Evolutionary conservation across 2,888 invertebrate genomes (phyloP), one percentile per base, ranked within the genome.

Genomic region (Neria commutata): DNA sequence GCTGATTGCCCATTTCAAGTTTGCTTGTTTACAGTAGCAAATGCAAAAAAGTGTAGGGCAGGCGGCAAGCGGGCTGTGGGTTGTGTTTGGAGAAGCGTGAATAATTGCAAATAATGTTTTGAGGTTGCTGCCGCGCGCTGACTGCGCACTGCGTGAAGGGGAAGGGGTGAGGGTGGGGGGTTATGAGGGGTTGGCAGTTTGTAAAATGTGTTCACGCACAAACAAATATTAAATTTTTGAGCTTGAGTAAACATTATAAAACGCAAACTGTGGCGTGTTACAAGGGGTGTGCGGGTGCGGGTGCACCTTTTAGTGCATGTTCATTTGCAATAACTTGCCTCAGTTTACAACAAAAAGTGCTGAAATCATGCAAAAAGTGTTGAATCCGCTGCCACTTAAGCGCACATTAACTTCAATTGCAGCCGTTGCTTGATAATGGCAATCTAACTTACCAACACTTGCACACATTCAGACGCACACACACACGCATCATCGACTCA

Each of bases 1-100:
- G 70, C 72, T 72, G 72, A 72, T 72, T 71, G 72, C 72, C 74
- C 73, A 74, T 71, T 72, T 72, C 65, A 10, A 19, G 65, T 54
- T 60, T 66, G 67, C 65, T 69, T 64, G 64, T 17, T 19, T 42
- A 21, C 21, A 14, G 71, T 73, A 66, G n/a, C n/a, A n/a, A n/a
- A n/a, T n/a, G n/a, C n/a, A 19, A 42, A 42, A 37, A 42, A 42
- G 17, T 42, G 14, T 42, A 42, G n/a, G n/a, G n/a, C n/a, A n/a
- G n/a, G n/a, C n/a, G n/a, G n/a, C n/a, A n/a, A n/a, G n/a, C 42
- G 42, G 19, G 3, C 42, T 42, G 6, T 37, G 4, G 6, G 37
- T n/a, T n/a, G 37, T 37, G 3, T 5, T 42, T 42, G 14, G 17
- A 21, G 21, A 42, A 42, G 42, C 42, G 42, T 42, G 42, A 42